Evolutionary conservation across 2,113 vertebrate species (phyloP).

Genomic region (Paracanthobrama guichenoti): DNA sequence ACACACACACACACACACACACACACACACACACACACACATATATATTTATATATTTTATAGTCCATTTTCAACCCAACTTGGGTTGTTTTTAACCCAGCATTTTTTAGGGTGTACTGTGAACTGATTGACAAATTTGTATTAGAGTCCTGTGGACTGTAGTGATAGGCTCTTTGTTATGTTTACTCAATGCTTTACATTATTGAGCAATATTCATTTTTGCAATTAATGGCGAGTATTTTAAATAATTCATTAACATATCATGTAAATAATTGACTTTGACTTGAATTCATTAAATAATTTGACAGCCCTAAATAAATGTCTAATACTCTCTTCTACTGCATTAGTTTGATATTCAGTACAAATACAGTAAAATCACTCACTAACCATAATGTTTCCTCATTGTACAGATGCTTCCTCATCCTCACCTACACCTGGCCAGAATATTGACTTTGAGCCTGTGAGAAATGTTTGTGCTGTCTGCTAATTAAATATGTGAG

Average conservation of each 20-base stretch:
- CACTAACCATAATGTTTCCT: slow-evolving; percentile 16
- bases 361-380: background rate
- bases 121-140: background rate
- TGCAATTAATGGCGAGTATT: background rate
- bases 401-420: slow-evolving; percentile 11
- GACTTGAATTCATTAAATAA: background rate
- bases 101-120: too few species aligned
- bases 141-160: background rate
- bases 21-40: too few species aligned
- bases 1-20: too few species aligned
- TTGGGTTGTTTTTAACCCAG: too few species aligned
- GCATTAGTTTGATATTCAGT: background rate
- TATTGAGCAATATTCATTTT: background rate
- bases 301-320: background rate
- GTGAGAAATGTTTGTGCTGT: slow-evolving; percentile 59
- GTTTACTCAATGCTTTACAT: background rate
- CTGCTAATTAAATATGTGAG: slow-evolving; percentile 80
- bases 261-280: background rate
- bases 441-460: slow-evolving; percentile 49
- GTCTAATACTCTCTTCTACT: background rate
- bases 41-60: too few species aligned
- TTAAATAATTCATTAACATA: background rate
- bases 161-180: background rate
- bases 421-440: slow-evolving; percentile 22
- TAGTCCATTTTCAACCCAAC: too few species aligned